phyloP scores from a whole-genome alignment of 2,113 vertebrate species.

The Saccopteryx bilineata region DNA sequence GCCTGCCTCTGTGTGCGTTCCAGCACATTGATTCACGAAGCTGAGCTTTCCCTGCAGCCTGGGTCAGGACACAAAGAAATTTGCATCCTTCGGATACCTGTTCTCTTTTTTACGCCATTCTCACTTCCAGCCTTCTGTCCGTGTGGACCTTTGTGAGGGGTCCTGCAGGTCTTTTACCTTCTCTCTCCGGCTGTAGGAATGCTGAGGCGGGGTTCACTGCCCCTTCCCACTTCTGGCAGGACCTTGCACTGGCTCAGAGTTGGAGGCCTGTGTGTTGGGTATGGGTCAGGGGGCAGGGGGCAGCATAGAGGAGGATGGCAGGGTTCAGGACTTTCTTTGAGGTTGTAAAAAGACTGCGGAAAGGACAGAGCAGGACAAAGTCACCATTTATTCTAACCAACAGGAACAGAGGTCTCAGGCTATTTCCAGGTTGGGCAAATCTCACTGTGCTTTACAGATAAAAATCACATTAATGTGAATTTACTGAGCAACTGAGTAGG shows the following conservation, averaged over 20 bases:
- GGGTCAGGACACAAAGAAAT: background rate
- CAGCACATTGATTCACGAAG: background rate
- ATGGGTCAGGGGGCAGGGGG: background rate
- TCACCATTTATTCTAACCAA: background rate
- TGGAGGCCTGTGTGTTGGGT: background rate
- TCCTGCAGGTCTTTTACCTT: background rate
- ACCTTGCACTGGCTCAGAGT: background rate
- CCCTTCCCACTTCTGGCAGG: background rate
- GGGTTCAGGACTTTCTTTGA: background rate
- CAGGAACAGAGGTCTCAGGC: background rate
- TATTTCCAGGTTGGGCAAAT: background rate
- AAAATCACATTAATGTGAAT: constrained; percentile 15
- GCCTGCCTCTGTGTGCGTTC: background rate
- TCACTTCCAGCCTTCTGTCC: background rate
- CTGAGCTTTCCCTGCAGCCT: background rate
- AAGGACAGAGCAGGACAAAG: background rate
- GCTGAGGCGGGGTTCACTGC: background rate
- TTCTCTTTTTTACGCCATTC: background rate
- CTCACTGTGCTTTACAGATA: background rate
- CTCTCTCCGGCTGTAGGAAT: background rate
- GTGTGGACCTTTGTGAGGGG: background rate
- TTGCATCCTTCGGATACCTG: background rate
- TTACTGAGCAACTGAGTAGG: background rate
- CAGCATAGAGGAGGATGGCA: background rate
- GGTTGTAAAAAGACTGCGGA: background rate